Evolutionary conservation across 2,113 vertebrate species (phyloP), one percentile per base, ranked within the genome.

Genomic region (Urocynchramus pylzowi): DNA sequence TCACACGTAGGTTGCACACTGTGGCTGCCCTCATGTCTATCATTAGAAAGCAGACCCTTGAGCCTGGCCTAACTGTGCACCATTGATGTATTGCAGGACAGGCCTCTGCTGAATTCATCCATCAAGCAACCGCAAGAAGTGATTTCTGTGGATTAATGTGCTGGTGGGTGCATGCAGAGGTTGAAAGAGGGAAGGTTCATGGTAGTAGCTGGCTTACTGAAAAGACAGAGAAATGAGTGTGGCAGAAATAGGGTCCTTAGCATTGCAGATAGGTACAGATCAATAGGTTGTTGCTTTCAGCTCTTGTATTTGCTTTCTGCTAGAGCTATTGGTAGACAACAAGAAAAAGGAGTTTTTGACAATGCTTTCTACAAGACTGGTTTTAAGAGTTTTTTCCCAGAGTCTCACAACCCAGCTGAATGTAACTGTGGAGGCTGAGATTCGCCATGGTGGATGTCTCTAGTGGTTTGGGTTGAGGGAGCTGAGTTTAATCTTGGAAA

Each of bases 41-140:
- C 59, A 30, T 82, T 89, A 14, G n/a, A 71, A 89, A 78, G 60
- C 79, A 90, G 78, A 90, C 31, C 28, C 59, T 49, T 80, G 60
- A 80, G 80, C 64, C 83, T n/a, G 37, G 83, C 76, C 76, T 81
- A 33, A 45, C 31, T 1, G 18, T 1, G 1, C 18, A 4, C 73
- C 75, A 49, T 2, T 84, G 91, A 69, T 91, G 19, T 75, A 65
- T 86, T 84, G 76, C 27, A 4, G 60, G 83, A 89, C 7, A 8
- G 57, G 73, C 73, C 69, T 78, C 79, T 84, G 75, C 88, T 90
- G 90, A 45, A 84, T 89, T 92, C 44, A 90, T 96, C 90, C 80
- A 56, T 95, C 82, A 75, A 41, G 64, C 24, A 91, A 80, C 78
- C 6, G 0, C 90, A 80, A 80, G 75, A 95, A 64, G 60, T 90